phyloP scores from a whole-genome alignment of 2,113 vertebrate species.

The Archocentrus centrarchus region DNA sequence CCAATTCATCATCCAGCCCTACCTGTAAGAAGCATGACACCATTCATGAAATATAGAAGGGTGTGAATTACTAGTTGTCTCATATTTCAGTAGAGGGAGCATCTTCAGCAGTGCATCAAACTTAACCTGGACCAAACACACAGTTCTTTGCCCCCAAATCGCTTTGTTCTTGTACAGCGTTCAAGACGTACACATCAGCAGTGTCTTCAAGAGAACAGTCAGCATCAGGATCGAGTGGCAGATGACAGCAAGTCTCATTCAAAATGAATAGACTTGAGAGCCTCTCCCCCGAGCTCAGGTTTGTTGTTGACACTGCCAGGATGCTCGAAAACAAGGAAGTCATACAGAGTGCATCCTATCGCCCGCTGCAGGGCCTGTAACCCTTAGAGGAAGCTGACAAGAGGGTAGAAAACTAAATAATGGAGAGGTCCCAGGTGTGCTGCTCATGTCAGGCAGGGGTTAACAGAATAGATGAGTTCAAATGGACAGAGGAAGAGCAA shows the following conservation, averaged over 20 bases:
- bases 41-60: conserved; percentile 75
- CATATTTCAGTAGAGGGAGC: conserved; percentile 40
- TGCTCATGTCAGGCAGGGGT: conserved; percentile 14
- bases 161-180: background rate
- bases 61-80: conserved; percentile 53
- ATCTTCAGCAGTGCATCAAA: conserved; percentile 12
- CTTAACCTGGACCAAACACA: conserved; percentile 32
- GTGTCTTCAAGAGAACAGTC: conserved; percentile 41
- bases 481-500: conserved; percentile 11
- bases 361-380: conserved; percentile 24
- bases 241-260: conserved; percentile 64
- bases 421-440: conserved; percentile 31
- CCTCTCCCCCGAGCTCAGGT: conserved; percentile 52
- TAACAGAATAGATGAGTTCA: conserved; percentile 62
- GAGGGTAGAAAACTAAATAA: conserved; percentile 57
- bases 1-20: background rate
- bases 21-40: conserved; percentile 55
- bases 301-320: conserved; percentile 41
- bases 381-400: conserved; percentile 47
- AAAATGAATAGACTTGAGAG: conserved; percentile 74
- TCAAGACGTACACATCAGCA: background rate
- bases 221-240: conserved; percentile 49
- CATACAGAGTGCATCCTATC: background rate
- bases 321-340: conserved; percentile 43
- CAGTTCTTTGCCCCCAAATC: background rate